Evolutionary conservation across 2,888 invertebrate genomes (phyloP).

Genomic region (Lithophane ornitopus): DNA sequence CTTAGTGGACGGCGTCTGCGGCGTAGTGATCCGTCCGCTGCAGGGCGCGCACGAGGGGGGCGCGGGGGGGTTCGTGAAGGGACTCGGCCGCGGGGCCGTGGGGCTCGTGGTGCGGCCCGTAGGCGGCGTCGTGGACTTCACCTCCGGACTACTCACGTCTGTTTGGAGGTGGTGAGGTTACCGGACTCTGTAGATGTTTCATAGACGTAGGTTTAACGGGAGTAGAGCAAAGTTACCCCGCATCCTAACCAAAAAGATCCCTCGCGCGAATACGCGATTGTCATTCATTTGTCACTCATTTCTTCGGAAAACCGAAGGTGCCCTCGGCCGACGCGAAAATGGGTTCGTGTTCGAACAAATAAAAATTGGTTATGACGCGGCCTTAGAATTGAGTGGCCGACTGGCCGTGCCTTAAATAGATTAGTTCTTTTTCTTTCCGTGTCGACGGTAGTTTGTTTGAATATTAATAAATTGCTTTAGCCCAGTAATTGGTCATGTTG

Average conservation of each 20-base stretch:
- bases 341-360: background rate
- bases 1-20: slow-evolving; percentile 82
- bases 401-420: background rate
- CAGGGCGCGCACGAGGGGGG: slow-evolving; percentile 80
- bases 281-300: background rate
- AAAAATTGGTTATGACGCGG: slow-evolving; percentile 6
- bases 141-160: slow-evolving; percentile 80
- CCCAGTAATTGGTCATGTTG: background rate
- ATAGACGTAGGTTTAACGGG: slow-evolving; percentile 5
- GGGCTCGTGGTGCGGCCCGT: slow-evolving; percentile 83
- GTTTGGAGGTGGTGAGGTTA: slow-evolving; percentile 80
- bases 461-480: background rate
- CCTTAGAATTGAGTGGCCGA: background rate
- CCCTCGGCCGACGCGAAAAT: background rate
- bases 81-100: slow-evolving; percentile 79
- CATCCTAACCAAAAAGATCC: slow-evolving; percentile 2
- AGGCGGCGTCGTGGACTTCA: slow-evolving; percentile 84
- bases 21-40: slow-evolving; percentile 78
- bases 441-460: background rate
- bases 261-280: background rate
- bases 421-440: background rate
- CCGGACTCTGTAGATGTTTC: slow-evolving; percentile 52
- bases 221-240: background rate
- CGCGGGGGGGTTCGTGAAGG: slow-evolving; percentile 80
- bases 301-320: background rate